phyloP scores from a whole-genome alignment of 2,113 vertebrate species.

The Columba janthina region DNA sequence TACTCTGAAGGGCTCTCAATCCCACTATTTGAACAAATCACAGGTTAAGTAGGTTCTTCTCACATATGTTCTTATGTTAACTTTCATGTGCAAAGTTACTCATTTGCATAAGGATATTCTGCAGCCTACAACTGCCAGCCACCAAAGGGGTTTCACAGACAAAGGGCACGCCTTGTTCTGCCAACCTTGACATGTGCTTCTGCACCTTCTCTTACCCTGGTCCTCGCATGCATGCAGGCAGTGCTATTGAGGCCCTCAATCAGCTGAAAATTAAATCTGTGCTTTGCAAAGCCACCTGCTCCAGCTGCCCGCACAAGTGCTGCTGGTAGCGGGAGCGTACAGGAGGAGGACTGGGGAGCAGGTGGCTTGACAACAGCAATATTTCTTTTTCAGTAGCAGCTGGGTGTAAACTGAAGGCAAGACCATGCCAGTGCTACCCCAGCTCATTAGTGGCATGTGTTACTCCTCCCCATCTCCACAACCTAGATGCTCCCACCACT shows the following conservation, averaged over 20 bases:
- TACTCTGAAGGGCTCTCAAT: not conserved
- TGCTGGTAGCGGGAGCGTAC: rapidly evolving
- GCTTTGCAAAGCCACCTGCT: not conserved
- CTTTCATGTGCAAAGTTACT: not conserved
- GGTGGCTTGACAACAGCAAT: not conserved
- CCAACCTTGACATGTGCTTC: rapidly evolving
- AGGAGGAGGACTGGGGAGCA: not conserved
- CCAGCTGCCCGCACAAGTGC: not conserved
- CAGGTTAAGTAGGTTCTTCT: not conserved
- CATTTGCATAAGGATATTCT: not conserved
- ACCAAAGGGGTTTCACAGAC: not conserved
- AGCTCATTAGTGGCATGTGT: not conserved
- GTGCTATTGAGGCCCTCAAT: not conserved
- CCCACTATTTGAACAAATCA: not conserved
- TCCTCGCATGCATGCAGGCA: not conserved
- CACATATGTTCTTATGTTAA: rapidly evolving
- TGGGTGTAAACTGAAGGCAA: not conserved
- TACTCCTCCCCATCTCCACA: not conserved
- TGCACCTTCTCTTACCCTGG: no score
- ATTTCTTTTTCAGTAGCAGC: not conserved
- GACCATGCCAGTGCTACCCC: not conserved
- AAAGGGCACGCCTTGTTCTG: not conserved
- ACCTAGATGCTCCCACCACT: rapidly evolving
- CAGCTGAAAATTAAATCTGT: not conserved
- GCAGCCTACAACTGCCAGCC: not conserved